Conservation (phyloP, 2,113 vertebrate species). For the Corvus moneduloides region DNA sequence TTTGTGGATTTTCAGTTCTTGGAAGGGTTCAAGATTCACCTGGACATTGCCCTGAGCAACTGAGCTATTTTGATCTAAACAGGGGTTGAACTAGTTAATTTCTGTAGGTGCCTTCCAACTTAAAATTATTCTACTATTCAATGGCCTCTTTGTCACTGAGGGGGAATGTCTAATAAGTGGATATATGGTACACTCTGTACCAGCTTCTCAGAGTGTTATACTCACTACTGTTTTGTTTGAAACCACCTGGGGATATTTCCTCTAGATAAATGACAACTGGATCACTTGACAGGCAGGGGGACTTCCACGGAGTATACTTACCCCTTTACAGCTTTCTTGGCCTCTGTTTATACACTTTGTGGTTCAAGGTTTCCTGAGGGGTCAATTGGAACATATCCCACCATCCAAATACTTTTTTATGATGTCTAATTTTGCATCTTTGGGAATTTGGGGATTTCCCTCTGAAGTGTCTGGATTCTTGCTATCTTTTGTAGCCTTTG, state of each 20-base stretch:
- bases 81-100: not conserved
- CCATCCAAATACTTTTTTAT: not conserved
- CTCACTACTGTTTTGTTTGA: not conserved
- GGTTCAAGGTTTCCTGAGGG: not conserved
- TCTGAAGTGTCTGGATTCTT: not conserved
- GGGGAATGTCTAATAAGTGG: not conserved
- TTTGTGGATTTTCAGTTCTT: not conserved
- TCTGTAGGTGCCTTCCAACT: not conserved
- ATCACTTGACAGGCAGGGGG: not conserved
- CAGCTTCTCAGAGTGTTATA: not conserved
- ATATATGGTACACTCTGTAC: not conserved
- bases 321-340: not conserved
- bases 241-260: not conserved
- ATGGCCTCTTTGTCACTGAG: not conserved
- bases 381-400: not conserved
- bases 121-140: not conserved
- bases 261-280: not conserved
- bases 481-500: not conserved
- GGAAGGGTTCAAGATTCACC: not conserved
- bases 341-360: not conserved
- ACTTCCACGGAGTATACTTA: not conserved
- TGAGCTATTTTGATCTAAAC: not conserved
- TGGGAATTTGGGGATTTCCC: not conserved
- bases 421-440: not conserved
- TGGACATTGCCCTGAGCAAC: not conserved